Conservation (phyloP, 2,113 vertebrate species). For the Cyphomyrus plagiostoma region DNA sequence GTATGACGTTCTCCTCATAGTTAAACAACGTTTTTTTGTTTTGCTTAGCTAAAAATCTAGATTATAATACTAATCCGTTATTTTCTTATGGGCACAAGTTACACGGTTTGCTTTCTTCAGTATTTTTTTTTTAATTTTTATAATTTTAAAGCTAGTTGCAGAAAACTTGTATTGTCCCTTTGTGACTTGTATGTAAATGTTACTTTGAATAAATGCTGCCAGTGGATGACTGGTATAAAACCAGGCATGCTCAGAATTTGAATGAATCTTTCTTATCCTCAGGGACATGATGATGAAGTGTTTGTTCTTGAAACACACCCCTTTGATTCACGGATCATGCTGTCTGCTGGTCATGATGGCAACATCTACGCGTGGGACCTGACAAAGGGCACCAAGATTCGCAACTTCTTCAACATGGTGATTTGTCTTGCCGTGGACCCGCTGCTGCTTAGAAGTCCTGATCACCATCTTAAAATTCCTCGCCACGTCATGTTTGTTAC, state of each 20-base stretch:
- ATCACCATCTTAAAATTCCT: background rate
- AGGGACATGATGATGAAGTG: constrained; percentile 97
- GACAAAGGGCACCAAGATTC: constrained; percentile 84
- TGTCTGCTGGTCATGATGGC: constrained; percentile 94
- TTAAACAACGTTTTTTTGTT: background rate
- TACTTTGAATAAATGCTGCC: background rate
- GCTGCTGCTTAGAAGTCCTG: background rate
- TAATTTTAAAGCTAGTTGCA: background rate
- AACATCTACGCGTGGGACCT: constrained; percentile 97
- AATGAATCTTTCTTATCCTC: background rate
- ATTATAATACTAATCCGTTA: background rate
- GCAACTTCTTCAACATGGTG: constrained; percentile 99
- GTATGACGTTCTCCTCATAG: background rate
- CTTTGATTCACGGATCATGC: constrained; percentile 87
- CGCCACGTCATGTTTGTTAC: constrained; percentile 26
- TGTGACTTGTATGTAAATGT: background rate
- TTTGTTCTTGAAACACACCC: constrained; percentile 95
- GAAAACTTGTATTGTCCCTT: background rate
- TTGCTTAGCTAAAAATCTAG: background rate
- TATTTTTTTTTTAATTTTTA: background rate
- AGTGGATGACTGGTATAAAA: background rate
- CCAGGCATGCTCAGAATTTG: background rate
- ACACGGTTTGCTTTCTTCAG: background rate
- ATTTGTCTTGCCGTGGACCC: constrained; percentile 20
- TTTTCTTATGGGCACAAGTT: background rate